Evolutionary conservation across 2,797 vertebrate genomes (phyloP), one percentile per base, ranked within the genome.

Genomic region (Parambassis ranga): DNA sequence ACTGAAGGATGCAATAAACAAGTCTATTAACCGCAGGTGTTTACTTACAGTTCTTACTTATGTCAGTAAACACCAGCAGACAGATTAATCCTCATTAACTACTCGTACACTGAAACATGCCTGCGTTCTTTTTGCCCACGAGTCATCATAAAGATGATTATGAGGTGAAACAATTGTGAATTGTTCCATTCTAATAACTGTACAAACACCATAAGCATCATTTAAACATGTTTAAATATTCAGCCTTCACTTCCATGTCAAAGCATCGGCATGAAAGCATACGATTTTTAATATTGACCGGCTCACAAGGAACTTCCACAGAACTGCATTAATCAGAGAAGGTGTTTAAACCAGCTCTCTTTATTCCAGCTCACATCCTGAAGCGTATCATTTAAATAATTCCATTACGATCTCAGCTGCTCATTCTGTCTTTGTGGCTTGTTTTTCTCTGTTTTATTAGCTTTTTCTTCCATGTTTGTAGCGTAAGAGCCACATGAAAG

Each of bases 401-500:
- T 82, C 68, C 69, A 70, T 84, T 65, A 84, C 48, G 1, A 65
- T 60, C 68, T 67, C 85, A 82, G 79, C 78, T 79, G 71, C 70
- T 59, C 26, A 63, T 75, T 80, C 51, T 26, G 56, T 73, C 18
- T 43, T 36, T 59, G 65, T 75, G n/a, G n/a, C n/a, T n/a, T 79
- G 71, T 78, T 62, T 67, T 75, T 47, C 33, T 57, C 41, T 35
- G 23, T 67, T 90, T 91, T 85, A 86, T 38, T 73, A 77, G 79
- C 69, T 61, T 79, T 78, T 75, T 71, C 66, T 56, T 15, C 43
- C 59, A 49, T 60, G 56, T 75, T 62, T 77, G 70, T 24, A 16
- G 49, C 56, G 64, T 6, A 38, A 51, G 7, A 61, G 19, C 30
- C 49, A 62, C 50, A 68, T 51, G 23, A n/a, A 23, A n/a, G 9